Base-by-base conservation (phyloP, 2,888 invertebrate genomes). In the Cantharis flavilabris region DNA sequence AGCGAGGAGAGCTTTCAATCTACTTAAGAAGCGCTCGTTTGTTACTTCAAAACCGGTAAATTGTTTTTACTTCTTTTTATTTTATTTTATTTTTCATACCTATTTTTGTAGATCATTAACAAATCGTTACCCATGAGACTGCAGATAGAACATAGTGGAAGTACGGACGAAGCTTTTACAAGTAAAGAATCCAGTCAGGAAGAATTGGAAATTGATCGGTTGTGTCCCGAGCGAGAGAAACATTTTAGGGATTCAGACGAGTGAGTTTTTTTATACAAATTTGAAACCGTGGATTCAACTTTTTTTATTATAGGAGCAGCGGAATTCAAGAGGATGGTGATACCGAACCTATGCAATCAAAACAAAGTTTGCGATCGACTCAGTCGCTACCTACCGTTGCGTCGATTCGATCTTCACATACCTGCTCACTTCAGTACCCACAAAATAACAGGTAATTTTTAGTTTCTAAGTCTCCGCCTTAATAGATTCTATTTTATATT, bases 291-390 rank as follows among this genome's bases (percentile, higher is more conserved):
- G 13, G 16, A 2, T 73, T 26, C 69, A 11, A 16, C 7, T 5
- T 23, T 10, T 33, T 64, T 65, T 63, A 84, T 33, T 83, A 23
- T 26, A 90, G 90, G 86, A 91, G 91, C 83, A 91, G 91, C 85
- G 90, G 91, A 79, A 89, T 91, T 80, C 88, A 90, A 82, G 91
- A 91, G 81, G 91, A 91, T 80, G 89, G 89, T 69, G 91, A 91
- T 80, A 85, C 89, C 16, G 91, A 91, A 76, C 86, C 83, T 3
- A 80, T 84, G 62, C 85, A 85, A 76, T 83, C 80, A 74, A 87
- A 87, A 81, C 77, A 84, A 33, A 83, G 83, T 71, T 81, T 88
- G 79, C 83, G 88, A 67, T 87, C 89, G 18, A 90, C 90, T 9
- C 87, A 89, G 81, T 89, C 89, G 49, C 83, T 90, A 75, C 90